phyloP scores from a whole-genome alignment of 1,140 invertebrate genomes.

The Pogonomyrmex barbatus region DNA sequence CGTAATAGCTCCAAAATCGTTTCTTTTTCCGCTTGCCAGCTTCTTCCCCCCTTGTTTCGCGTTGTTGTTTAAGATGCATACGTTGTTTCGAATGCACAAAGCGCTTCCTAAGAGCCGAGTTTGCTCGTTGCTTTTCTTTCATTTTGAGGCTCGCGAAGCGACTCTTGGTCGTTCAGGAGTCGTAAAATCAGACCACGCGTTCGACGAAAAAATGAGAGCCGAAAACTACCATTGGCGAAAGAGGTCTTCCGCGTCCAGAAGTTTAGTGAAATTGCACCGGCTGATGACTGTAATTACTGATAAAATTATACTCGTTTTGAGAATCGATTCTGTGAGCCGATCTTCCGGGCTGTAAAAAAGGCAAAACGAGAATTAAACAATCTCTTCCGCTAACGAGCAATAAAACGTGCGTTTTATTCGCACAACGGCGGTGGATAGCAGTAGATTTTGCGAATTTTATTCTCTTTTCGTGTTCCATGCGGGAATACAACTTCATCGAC shows the following conservation, averaged over 20 bases:
- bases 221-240: constrained; percentile 4
- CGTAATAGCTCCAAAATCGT: constrained; percentile 41
- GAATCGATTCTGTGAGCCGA: background rate
- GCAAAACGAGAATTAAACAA: background rate
- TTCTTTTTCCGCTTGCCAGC: constrained; percentile 50
- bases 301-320: constrained; percentile 67
- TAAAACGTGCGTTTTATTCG: constrained; percentile 14
- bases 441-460: background rate
- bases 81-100: constrained; percentile 1
- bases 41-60: constrained; percentile 13
- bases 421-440: background rate
- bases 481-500: background rate
- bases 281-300: constrained; percentile 77
- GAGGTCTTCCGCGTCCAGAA: constrained; percentile 16
- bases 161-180: constrained; percentile 61
- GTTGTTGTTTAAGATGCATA: constrained; percentile 45
- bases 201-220: constrained; percentile 58
- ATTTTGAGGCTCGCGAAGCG: constrained; percentile 46
- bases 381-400: constrained; percentile 5
- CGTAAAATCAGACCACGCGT: constrained; percentile 66
- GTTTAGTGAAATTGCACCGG: constrained; percentile 52
- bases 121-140: background rate
- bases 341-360: constrained; percentile 21
- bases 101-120: constrained; percentile 10
- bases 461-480: background rate